A percentile compares a stretch with the other conserved stretches of the same genome.
Evolutionary conservation across 2,888 invertebrate genomes (phyloP).

Genomic region (Cryptocephalus moraei): DNA sequence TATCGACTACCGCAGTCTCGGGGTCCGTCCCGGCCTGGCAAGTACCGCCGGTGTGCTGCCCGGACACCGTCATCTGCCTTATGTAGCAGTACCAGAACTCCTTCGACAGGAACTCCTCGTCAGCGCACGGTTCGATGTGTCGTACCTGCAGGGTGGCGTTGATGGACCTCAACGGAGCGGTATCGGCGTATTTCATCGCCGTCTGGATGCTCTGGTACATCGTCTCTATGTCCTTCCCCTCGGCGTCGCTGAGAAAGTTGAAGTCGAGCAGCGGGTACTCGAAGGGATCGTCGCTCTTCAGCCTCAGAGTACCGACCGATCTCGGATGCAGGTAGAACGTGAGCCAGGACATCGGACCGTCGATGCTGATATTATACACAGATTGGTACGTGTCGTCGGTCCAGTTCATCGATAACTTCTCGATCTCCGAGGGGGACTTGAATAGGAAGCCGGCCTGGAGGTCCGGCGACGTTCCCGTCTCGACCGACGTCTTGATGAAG

Average conservation of each 20-base stretch:
- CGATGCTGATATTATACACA: no score
- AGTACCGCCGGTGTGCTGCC: constrained; percentile 55
- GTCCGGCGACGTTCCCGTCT: no score
- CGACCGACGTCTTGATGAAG: no score
- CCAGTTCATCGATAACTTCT: no score
- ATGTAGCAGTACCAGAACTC: constrained; percentile 11
- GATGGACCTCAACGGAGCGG: constrained; percentile 42
- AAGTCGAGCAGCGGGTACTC: constrained; percentile 49
- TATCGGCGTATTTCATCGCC: constrained; percentile 36
- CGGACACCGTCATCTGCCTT: constrained; percentile 5
- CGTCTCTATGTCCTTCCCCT: constrained; percentile 37
- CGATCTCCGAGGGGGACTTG: no score
- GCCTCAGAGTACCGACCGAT: constrained; percentile 51
- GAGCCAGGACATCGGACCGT: no score
- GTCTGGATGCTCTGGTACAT: constrained; percentile 42
- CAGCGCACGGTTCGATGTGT: constrained; percentile 35
- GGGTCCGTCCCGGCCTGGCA: constrained; percentile 55
- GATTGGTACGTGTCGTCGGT: no score
- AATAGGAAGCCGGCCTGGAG: no score
- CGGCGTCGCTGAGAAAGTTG: constrained; percentile 49
- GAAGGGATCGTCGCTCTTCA: constrained; percentile 14
- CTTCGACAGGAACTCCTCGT: constrained; percentile 37
- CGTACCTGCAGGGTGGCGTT: constrained; percentile 30
- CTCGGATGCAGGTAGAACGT: not conserved
- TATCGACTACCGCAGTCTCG: constrained; percentile 50